Evolutionary conservation across 2,113 vertebrate species (phyloP), one percentile per base, ranked within the genome.

Genomic region (Sprattus sprattus): DNA sequence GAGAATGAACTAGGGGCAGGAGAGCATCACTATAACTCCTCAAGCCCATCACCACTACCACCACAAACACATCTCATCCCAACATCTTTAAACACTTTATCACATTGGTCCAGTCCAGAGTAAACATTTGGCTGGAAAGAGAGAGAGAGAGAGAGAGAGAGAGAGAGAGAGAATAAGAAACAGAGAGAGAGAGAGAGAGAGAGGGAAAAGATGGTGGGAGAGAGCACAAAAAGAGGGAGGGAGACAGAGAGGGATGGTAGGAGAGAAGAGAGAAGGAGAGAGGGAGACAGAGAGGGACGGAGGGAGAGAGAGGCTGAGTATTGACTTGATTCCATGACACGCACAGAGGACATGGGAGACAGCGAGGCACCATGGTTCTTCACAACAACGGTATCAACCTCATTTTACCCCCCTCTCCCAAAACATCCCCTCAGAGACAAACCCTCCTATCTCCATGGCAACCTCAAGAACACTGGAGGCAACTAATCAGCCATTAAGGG

Each of bases 211-310:
- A 89, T 88, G 89, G 87, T 84, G 84, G 85, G 89, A 89, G 85
- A 87, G 88, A n/a, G 57, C n/a, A n/a, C n/a, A n/a, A n/a, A n/a
- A n/a, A n/a, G n/a, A 85, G 18, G 87, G 89, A 92, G 82, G 86
- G 81, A 87, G 89, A 86, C 16, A 67, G 71, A 85, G 89, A 89
- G 60, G 85, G 82, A 89, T 88, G 89, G 87, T 84, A 83, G 85
- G 89, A 89, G 85, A 87, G 88, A 18, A 87, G 88, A 18, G 90
- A 87, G 89, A 91, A 86, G 83, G 78, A 85, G 75, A 60, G 84
- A 86, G 67, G 87, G 39, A 39, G 39, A 39, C 1, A 39, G 39
- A 39, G 39, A 39, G 39, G 39, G 39, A 39, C 2, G 39, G 39
- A 39, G 39, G 39, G 50, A 89, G 84, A 85, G 78, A 54, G 86